Evolutionary conservation across 2,797 vertebrate genomes (phyloP).

Genomic region (Tachyglossus aculeatus): DNA sequence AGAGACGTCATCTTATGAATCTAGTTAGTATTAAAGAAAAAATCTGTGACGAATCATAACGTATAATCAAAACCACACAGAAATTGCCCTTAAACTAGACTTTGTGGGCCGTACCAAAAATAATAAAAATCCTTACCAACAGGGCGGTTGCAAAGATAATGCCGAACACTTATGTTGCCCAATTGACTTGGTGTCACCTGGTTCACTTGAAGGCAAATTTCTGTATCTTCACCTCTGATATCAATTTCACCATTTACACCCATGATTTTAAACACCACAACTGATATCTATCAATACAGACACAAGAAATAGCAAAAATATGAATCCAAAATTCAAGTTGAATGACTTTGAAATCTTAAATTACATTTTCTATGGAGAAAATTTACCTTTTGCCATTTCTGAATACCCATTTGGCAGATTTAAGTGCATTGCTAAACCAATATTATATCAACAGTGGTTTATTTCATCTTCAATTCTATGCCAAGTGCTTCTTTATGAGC

Average conservation of each 20-base stretch:
- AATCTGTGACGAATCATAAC: neutral
- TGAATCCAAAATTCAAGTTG: slow-evolving; percentile 1
- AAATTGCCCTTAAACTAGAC: neutral
- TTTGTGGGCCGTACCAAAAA: neutral
- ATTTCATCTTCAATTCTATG: no score
- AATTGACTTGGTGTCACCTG: slow-evolving; percentile 86
- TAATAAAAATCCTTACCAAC: slow-evolving; percentile 79
- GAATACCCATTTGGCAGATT: no score
- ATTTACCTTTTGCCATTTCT: no score
- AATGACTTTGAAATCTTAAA: slow-evolving; percentile 1
- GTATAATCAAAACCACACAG: neutral
- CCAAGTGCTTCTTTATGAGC: no score
- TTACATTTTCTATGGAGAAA: no score
- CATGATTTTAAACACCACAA: slow-evolving; percentile 92
- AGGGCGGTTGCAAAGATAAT: slow-evolving; percentile 93
- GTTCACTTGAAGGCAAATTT: slow-evolving; percentile 89
- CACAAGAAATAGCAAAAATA: slow-evolving; percentile 45
- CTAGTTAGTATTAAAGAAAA: slow-evolving; percentile 12
- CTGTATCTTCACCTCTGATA: slow-evolving; percentile 86
- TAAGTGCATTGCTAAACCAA: no score
- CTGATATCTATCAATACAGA: slow-evolving; percentile 85
- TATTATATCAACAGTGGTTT: no score
- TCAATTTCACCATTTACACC: slow-evolving; percentile 89
- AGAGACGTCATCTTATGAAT: slow-evolving; percentile 10
- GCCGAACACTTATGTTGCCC: slow-evolving; percentile 91